Conservation (phyloP, 1,140 invertebrate species). For the Philotrypesis tridentata region DNA sequence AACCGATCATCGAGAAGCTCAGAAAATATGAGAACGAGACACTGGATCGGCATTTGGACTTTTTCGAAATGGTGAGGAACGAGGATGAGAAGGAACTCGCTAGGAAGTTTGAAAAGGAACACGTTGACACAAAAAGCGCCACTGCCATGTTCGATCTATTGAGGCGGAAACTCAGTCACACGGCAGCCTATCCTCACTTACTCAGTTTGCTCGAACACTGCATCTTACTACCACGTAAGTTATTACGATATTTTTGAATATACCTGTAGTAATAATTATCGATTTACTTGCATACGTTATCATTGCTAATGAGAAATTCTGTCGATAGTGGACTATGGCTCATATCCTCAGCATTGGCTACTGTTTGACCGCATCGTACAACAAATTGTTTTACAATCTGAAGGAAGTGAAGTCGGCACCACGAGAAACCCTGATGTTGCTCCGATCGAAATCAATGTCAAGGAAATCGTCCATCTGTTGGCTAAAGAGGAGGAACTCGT, state of each 20-base stretch:
- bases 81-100: conserved; percentile 97
- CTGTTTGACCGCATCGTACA: conserved; percentile 96
- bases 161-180: conserved; percentile 91
- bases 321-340: conserved; percentile 81
- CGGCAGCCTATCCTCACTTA: conserved; percentile 94
- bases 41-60: conserved; percentile 92
- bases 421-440: conserved; percentile 87
- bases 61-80: conserved; percentile 98
- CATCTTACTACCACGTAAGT: conserved; percentile 91
- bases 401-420: conserved; percentile 76
- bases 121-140: conserved; percentile 96
- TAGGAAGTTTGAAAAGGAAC: conserved; percentile 91
- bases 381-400: conserved; percentile 92
- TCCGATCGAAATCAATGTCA: conserved; percentile 92
- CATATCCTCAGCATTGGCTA: conserved; percentile 93
- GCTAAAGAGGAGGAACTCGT: conserved; percentile 96
- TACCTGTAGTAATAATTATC: no score
- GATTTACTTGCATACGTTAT: background rate
- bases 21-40: conserved; percentile 94
- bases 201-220: conserved; percentile 94
- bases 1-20: conserved; percentile 95
- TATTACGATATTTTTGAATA: conserved; percentile 4
- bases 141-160: conserved; percentile 95
- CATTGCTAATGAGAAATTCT: conserved; percentile 52
- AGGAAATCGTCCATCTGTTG: conserved; percentile 90